Conservation (phyloP, 2,113 vertebrate genomes). For the Gnathonemus echidnorhynchus region DNA sequence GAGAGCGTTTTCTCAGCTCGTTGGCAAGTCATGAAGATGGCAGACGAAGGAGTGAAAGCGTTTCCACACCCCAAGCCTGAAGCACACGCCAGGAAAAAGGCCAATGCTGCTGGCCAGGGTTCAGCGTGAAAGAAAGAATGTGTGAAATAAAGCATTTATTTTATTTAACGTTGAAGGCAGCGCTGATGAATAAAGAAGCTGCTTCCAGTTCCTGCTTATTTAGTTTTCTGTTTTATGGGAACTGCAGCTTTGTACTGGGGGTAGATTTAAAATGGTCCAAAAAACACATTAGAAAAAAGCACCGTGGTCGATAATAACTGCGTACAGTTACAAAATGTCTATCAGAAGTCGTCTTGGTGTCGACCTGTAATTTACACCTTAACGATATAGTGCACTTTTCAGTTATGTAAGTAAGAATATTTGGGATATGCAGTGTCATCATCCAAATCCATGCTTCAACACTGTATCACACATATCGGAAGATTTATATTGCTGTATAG, state of each 20-base stretch:
- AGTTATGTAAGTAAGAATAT: not conserved
- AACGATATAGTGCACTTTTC: not conserved
- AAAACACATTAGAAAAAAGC: not conserved
- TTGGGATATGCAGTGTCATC: not conserved
- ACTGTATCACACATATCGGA: not conserved
- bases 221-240: not conserved
- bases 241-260: not conserved
- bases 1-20: not conserved
- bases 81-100: not conserved
- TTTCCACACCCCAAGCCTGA: not conserved
- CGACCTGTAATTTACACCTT: not conserved
- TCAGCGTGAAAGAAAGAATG: not conserved
- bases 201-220: not conserved
- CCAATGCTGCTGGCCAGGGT: not conserved
- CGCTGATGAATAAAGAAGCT: not conserved
- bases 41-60: not conserved
- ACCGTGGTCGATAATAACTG: not conserved
- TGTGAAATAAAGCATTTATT: not conserved
- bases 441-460: not conserved
- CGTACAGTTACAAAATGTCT: not conserved
- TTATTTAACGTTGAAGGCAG: not conserved
- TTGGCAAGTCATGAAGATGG: not conserved
- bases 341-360: not conserved
- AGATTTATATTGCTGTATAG: not conserved
- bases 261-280: not conserved